Evolutionary conservation across 2,888 invertebrate species (phyloP).

Genomic region (Apotomis betuletana): DNA sequence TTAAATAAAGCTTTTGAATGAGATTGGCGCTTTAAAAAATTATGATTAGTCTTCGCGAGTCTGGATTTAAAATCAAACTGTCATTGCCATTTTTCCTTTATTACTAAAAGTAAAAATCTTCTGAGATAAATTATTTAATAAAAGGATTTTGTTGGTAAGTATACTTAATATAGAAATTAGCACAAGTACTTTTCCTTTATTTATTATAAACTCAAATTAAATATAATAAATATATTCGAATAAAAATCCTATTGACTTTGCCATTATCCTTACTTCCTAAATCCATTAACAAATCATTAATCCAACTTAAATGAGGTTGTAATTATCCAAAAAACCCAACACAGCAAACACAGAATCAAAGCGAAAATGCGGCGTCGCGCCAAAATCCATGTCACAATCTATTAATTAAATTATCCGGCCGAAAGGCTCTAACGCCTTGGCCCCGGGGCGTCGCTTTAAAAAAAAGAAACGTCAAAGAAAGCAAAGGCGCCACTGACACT

Average conservation of each 20-base stretch:
- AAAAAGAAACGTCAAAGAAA: slow-evolving; percentile 49
- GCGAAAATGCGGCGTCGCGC: slow-evolving; percentile 37
- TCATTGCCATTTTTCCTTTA: not conserved
- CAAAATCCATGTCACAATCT: slow-evolving; percentile 51
- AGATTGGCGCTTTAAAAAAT: not conserved
- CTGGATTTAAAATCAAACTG: slow-evolving; percentile 11
- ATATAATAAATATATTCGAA: not conserved
- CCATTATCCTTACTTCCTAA: slow-evolving; percentile 13
- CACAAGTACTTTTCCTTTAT: too few relatives aligned
- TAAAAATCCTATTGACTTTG: not conserved
- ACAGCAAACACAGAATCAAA: slow-evolving; percentile 27
- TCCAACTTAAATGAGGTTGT: slow-evolving; percentile 26
- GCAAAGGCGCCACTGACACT: slow-evolving; percentile 47
- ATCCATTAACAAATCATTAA: slow-evolving; percentile 29
- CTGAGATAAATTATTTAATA: not conserved
- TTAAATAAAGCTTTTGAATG: not conserved
- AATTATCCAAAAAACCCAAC: slow-evolving; percentile 29
- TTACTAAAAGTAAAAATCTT: not conserved
- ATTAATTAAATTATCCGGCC: slow-evolving; percentile 54
- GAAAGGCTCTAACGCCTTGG: slow-evolving; percentile 50
- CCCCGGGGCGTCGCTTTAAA: slow-evolving; percentile 50
- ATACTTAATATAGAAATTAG: too few relatives aligned
- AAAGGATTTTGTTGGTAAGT: too few relatives aligned
- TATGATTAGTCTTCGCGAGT: not conserved
- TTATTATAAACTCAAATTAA: not conserved